Evolutionary conservation across 2,888 invertebrate species (phyloP), one percentile per base, ranked within the genome.

Genomic region (Alloplasta piceator): DNA sequence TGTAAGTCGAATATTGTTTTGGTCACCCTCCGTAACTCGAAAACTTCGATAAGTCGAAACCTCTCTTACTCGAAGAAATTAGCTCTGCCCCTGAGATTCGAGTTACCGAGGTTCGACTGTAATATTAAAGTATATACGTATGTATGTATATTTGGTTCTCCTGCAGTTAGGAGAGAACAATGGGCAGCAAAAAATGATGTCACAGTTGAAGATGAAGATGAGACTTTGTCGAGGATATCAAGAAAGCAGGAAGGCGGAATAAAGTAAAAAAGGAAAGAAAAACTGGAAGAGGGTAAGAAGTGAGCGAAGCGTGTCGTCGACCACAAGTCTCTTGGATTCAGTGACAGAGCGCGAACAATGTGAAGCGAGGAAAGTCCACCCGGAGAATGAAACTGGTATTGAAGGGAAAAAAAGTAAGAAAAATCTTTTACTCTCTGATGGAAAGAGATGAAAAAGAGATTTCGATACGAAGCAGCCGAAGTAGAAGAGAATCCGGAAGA

Each of bases 261-360:
- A 39, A 43, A n/a, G 48, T 12, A 36, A 63, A 56, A 56, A 41
- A 41, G 55, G 26, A 16, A 14, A n/a, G 26, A 67, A 16, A 55
- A 4, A 10, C 10, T 38, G 6, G 10, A 50, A 10, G 26, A 68
- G 4, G 41, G 26, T 26, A 56, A 52, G 56, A 63, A 70, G 10
- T 14, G 68, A 78, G 68, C 73, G 73, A 68, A 74, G 73, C 78
- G 78, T 56, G 60, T 61, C 78, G 78, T n/a, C 67, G 67, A 61
- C 67, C 72, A 68, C 72, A 41, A 60, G 66, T 48, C 61, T 67
- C 68, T 56, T 41, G 68, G 63, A 73, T 78, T 61, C 68, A 55
- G 63, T 78, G 78, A 78, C 73, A 73, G 48, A 56, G 43, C 73
- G 68, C 73, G 78, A 78, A 78, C 78, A 78, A 78, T 78, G 68